phyloP scores from a whole-genome alignment of 2,888 invertebrate genomes.

The Pseudoips prasinana region DNA sequence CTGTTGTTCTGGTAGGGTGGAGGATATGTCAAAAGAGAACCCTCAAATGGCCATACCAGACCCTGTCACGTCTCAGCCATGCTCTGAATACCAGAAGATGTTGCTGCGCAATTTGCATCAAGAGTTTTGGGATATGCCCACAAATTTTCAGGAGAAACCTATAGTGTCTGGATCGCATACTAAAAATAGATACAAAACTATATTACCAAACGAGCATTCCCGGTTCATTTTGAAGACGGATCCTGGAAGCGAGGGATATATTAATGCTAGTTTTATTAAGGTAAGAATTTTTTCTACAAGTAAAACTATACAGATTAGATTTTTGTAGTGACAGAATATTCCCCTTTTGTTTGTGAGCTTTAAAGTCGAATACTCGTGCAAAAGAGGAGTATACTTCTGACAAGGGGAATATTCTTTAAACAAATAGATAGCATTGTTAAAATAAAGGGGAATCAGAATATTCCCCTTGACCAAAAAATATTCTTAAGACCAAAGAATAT shows the following conservation, averaged over 20 bases:
- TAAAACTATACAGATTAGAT: not conserved
- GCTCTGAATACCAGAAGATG: conserved; percentile 83
- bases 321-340: not conserved
- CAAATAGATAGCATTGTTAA: too few relatives aligned
- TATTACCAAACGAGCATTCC: conserved; percentile 94
- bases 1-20: conserved; percentile 59
- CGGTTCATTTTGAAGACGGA: conserved; percentile 86
- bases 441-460: too few relatives aligned
- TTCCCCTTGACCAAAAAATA: too few relatives aligned
- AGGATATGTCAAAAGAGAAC: conserved; percentile 54
- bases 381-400: too few relatives aligned
- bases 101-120: conserved; percentile 85
- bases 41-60: conserved; percentile 68
- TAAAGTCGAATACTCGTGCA: too few relatives aligned
- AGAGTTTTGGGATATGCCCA: conserved; percentile 97
- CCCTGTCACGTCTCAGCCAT: conserved; percentile 60
- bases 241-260: conserved; percentile 87
- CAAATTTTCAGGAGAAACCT: conserved; percentile 95
- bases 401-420: too few relatives aligned
- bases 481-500: too few relatives aligned
- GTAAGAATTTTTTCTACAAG: conserved; percentile 73
- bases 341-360: too few relatives aligned
- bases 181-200: conserved; percentile 94
- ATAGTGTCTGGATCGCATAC: conserved; percentile 93
- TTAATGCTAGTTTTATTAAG: conserved; percentile 97